phyloP scores from a whole-genome alignment of 2,888 invertebrate species.

The Kuschelorhynchus macadamiae region DNA sequence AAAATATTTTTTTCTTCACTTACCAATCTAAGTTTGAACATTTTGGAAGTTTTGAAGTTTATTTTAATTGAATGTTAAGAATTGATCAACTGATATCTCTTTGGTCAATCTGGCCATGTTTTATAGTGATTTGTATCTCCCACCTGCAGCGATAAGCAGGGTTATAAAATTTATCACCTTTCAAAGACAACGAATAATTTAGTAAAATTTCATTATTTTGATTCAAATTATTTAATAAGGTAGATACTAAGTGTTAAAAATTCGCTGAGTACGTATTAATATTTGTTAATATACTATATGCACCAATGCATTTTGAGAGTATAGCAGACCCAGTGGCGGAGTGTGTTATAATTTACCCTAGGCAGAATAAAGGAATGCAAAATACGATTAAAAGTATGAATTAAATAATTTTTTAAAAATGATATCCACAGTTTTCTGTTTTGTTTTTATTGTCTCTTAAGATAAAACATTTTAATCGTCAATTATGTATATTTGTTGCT shows the following conservation, averaged over 20 bases:
- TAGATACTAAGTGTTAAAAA: neutral
- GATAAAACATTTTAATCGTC: no score
- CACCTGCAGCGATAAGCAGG: neutral
- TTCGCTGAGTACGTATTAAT: neutral
- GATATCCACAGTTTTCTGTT: no score
- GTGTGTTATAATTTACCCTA: neutral
- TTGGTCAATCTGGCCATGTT: neutral
- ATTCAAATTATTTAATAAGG: conserved; percentile 1
- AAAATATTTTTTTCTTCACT: conserved; percentile 17
- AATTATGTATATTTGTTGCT: no score
- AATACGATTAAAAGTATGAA: no score
- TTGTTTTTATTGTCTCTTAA: no score
- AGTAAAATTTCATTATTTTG: conserved; percentile 6
- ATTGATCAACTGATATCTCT: conserved; percentile 21
- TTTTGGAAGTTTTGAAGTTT: conserved; percentile 3
- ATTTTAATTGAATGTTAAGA: no score
- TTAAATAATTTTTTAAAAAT: no score
- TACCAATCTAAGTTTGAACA: conserved; percentile 39
- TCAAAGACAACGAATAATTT: conserved; percentile 15
- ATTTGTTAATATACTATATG: neutral
- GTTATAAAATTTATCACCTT: conserved; percentile 3
- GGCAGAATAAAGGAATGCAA: neutral
- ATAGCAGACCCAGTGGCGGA: conserved; percentile 4
- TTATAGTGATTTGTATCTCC: conserved; percentile 9
- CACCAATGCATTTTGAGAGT: conserved; percentile 19